phyloP scores from a whole-genome alignment of 2,113 vertebrate species.

The Gadus macrocephalus region DNA sequence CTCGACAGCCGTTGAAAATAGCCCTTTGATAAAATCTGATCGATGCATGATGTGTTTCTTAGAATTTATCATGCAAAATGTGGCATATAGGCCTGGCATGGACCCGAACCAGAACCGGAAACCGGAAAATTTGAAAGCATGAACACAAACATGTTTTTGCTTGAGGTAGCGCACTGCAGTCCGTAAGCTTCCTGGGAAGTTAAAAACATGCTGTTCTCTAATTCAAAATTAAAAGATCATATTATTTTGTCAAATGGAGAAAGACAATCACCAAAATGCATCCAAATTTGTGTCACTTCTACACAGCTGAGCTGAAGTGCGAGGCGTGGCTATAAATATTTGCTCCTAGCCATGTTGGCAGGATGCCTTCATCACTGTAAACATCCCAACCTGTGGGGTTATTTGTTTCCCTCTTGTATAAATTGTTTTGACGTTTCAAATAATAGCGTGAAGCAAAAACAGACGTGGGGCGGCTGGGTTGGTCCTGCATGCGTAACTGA shows the following conservation, averaged over 20 bases:
- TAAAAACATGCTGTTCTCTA: too few species aligned
- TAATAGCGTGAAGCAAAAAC: constrained; percentile 69
- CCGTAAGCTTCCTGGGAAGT: too few species aligned
- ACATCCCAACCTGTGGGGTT: constrained; percentile 67
- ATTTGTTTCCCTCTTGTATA: constrained; percentile 74
- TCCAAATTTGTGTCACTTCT: background rate
- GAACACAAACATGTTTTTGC: background rate
- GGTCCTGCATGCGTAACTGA: constrained; percentile 41
- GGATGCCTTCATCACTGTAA: constrained; percentile 69
- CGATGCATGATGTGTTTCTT: constrained; percentile 11
- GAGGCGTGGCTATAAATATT: constrained; percentile 60
- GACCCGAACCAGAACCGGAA: too few species aligned
- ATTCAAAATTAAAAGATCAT: too few species aligned
- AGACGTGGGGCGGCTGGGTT: constrained; percentile 43
- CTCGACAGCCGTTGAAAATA: constrained; percentile 45
- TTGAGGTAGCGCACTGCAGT: too few species aligned
- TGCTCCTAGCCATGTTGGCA: constrained; percentile 45
- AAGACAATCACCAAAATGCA: background rate
- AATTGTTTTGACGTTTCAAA: constrained; percentile 72
- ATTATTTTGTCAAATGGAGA: too few species aligned
- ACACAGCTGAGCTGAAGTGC: constrained; percentile 2
- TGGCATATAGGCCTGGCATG: background rate
- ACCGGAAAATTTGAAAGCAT: background rate
- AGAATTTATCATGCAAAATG: constrained; percentile 20
- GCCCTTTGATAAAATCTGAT: constrained; percentile 35